Evolutionary conservation across 2,888 invertebrate species (phyloP).

Genomic region (Seira musarum): DNA sequence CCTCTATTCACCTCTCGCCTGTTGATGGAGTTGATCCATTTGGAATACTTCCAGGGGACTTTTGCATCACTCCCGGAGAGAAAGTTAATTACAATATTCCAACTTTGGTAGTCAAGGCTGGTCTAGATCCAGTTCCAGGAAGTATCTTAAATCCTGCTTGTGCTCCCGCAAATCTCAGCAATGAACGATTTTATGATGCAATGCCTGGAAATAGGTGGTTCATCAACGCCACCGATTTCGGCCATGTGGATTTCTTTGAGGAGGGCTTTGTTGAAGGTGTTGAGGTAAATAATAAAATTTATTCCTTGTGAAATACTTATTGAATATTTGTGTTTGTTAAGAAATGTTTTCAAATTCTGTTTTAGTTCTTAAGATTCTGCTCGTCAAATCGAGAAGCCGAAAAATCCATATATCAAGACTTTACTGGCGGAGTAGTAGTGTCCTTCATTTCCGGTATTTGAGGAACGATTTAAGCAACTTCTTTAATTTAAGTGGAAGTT

Average conservation of each 20-base stretch:
- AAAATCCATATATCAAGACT: conserved; percentile 44
- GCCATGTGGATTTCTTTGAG: conserved; percentile 69
- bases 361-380: conserved; percentile 58
- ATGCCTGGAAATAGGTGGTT: conserved; percentile 67
- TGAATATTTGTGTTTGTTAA: too few relatives aligned
- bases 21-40: conserved; percentile 69
- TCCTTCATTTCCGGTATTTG: conserved; percentile 62
- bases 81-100: conserved; percentile 66
- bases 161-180: conserved; percentile 66
- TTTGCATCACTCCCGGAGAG: conserved; percentile 65
- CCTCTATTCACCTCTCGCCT: conserved; percentile 65
- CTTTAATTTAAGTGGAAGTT: too few relatives aligned
- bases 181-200: conserved; percentile 67
- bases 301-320: background rate
- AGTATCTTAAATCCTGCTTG: conserved; percentile 56
- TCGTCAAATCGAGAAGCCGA: conserved; percentile 33
- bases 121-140: conserved; percentile 65
- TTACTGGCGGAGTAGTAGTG: conserved; percentile 47
- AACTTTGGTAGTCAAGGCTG: conserved; percentile 64
- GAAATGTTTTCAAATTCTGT: background rate
- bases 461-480: too few relatives aligned
- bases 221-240: conserved; percentile 67
- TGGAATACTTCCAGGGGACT: conserved; percentile 61
- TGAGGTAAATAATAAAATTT: conserved; percentile 38
- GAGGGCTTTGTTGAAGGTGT: conserved; percentile 48